phyloP scores from a whole-genome alignment of 2,888 invertebrate species.

The Epinotia brunnichana region DNA sequence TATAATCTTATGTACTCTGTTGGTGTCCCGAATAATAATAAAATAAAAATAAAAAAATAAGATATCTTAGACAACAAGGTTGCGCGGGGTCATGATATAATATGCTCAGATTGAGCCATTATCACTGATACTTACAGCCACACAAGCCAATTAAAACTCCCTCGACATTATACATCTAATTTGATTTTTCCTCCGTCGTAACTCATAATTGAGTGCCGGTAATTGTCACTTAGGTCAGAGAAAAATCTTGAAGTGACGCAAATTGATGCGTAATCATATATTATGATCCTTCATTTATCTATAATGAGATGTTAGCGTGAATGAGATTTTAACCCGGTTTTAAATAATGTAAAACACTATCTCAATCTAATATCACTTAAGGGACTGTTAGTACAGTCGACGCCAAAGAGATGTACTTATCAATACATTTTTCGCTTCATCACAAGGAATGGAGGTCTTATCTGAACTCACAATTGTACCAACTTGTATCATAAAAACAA shows the following conservation, averaged over 20 bases:
- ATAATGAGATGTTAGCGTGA: background rate
- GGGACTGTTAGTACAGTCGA: no score
- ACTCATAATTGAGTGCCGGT: conserved; percentile 13
- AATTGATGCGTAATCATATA: background rate
- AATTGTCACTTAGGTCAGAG: conserved; percentile 9
- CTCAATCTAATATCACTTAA: background rate
- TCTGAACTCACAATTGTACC: background rate
- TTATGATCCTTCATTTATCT: background rate
- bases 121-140: conserved; percentile 13
- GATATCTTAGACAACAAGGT: background rate
- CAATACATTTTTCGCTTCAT: no score
- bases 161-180: conserved; percentile 33
- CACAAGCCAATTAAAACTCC: conserved; percentile 18
- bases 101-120: conserved; percentile 25
- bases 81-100: conserved; percentile 10
- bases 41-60: background rate
- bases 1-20: no score
- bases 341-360: background rate
- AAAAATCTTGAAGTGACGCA: conserved; percentile 7
- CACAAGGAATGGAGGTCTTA: background rate
- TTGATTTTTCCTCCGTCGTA: conserved; percentile 17
- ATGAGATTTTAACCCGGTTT: background rate
- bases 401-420: no score
- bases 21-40: no score
- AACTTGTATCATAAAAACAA: background rate